Base-by-base conservation (phyloP, 2,888 invertebrate species). In the Rhabditoides inermis region DNA sequence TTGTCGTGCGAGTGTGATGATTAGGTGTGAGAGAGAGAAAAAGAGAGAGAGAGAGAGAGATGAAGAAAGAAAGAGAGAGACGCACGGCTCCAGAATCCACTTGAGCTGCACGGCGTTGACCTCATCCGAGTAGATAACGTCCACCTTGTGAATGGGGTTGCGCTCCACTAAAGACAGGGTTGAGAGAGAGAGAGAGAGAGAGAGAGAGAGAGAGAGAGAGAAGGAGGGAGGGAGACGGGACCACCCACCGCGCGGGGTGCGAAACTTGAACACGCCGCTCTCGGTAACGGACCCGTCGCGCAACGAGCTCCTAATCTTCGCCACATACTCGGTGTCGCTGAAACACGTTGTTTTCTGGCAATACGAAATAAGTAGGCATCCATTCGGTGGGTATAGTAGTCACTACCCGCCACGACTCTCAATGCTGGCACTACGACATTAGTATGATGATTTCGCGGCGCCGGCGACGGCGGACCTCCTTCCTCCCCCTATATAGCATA, bases 71-170 rank as follows among this genome's bases (percentile, higher is more conserved):
- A n/a, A n/a, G n/a, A n/a, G n/a, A 20, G 20, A 18, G 37, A 36
- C 52, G 51, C 44, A 72, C 68, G 63, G 58, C 44, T 75, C 67
- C n/a, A 75, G 57, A 44, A 66, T 70, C 74, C 74, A 74, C 55
- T 74, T 71, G n/a, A 74, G 53, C 23, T 67, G 63, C n/a, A 74
- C 70, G 2, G 66, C 61, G 55, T 66, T 68, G 6, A 65, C 64
- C 30, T 75, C 74, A 54, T 72, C 70, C 3, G 74, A 74, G 56
- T 71, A 73, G 50, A 74, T 70, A 22, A 74, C 74, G 53, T 74
- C 74, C 23, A 74, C 68, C 55, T 74, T 73, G 45, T 61, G 57
- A 40, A 74, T 69, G 30, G 74, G 72, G 42, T 74, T 72, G 25
- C 55, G 49, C 10, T 60, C 56, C 12, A 72, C 66, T 70, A 49